These are phyloP conservation scores for Pygoscelis adeliae DNA, from an alignment of 2,113 vertebrate genomes.

Conservation along the genomic window DNA sequence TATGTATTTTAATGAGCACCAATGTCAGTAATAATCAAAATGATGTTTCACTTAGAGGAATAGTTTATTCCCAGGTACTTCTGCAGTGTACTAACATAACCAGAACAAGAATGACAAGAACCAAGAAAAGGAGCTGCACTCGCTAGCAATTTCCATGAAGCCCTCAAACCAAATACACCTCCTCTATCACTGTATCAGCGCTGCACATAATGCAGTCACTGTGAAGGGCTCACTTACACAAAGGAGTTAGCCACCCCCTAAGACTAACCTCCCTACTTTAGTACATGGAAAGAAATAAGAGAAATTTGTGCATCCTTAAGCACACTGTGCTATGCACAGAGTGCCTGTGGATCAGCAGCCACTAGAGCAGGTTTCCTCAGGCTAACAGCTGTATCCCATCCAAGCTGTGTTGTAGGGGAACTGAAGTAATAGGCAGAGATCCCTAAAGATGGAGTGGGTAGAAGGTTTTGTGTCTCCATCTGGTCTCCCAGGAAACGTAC, in stretches of 20 bases:
- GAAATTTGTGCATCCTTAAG: not conserved
- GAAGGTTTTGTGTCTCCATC: not conserved
- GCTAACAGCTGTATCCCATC: not conserved
- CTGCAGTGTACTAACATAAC: conserved; percentile 34
- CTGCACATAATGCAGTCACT: not conserved
- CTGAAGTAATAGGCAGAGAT: not conserved
- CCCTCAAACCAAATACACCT: not conserved
- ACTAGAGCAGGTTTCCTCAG: not conserved
- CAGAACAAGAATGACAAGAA: conserved; percentile 33
- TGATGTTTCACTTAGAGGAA: conserved; percentile 76
- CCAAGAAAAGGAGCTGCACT: not conserved
- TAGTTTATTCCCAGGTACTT: conserved; percentile 73
- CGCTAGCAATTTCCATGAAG: not conserved
- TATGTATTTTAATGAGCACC: conserved; percentile 89
- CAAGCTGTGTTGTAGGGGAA: not conserved
- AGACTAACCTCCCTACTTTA: not conserved
- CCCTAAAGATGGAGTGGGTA: not conserved
- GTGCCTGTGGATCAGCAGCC: not conserved
- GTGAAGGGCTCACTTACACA: not conserved
- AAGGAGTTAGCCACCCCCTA: not conserved
- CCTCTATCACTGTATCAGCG: not conserved
- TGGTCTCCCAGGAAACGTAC: not conserved
- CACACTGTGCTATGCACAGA: not conserved
- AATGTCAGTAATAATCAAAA: conserved; percentile 83
- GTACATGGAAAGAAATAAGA: not conserved